Evolutionary conservation across 2,888 invertebrate genomes (phyloP).

Genomic region (Eurytoma californica): DNA sequence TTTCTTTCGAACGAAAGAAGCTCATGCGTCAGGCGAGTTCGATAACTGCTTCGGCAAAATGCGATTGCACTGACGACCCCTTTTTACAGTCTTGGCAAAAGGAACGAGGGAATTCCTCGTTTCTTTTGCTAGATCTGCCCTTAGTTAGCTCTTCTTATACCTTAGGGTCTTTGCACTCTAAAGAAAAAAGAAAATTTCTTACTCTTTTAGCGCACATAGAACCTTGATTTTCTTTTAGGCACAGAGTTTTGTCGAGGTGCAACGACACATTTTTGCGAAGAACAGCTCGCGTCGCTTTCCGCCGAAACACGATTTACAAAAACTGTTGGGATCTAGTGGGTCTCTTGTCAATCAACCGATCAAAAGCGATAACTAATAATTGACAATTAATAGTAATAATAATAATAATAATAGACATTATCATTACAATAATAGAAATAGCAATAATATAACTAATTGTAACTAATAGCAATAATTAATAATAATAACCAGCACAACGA

Average conservation of each 20-base stretch:
- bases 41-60: conserved; percentile 42
- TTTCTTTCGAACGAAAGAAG: conserved; percentile 45
- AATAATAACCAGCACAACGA: conserved; percentile 59
- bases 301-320: conserved; percentile 55
- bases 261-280: conserved; percentile 52
- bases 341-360: conserved; percentile 50
- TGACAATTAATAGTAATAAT: conserved; percentile 59
- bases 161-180: too few relatives aligned
- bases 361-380: conserved; percentile 58
- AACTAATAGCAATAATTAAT: conserved; percentile 66
- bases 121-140: too few relatives aligned
- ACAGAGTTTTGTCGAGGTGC: conserved; percentile 39
- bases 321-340: conserved; percentile 46
- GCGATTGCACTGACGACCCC: conserved; percentile 27
- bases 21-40: conserved; percentile 39
- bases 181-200: too few relatives aligned
- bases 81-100: too few relatives aligned
- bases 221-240: too few relatives aligned
- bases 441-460: conserved; percentile 64
- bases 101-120: too few relatives aligned
- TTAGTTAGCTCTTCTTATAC: too few relatives aligned
- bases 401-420: conserved; percentile 58
- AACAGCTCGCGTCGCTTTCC: conserved; percentile 53
- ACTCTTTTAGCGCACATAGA: too few relatives aligned
- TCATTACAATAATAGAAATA: conserved; percentile 60